These are phyloP conservation scores for Rhabdomys pumilio DNA, from an alignment of 2,797 vertebrate genomes.

Conservation along the genomic window DNA sequence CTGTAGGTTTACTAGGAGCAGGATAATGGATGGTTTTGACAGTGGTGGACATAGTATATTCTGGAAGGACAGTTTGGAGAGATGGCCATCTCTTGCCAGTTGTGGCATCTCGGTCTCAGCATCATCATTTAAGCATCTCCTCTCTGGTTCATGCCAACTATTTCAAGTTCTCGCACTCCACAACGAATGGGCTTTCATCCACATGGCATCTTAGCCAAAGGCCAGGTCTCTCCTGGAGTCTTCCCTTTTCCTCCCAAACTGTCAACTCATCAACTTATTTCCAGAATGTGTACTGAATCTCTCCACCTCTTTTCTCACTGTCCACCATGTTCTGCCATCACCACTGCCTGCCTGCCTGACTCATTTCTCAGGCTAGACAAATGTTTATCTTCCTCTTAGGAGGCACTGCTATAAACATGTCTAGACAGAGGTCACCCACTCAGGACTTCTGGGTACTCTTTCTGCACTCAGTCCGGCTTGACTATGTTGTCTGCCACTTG, in stretches of 20 bases:
- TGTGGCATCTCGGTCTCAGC: not conserved
- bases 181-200: not conserved
- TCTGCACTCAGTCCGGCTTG: not conserved
- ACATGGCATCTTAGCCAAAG: not conserved
- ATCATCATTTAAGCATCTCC: not conserved
- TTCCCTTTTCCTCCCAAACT: not conserved
- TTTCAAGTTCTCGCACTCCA: not conserved
- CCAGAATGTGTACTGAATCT: not conserved
- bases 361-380: not conserved
- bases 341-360: not conserved
- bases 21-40: not conserved
- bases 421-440: not conserved
- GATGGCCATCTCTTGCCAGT: not conserved
- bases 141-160: not conserved
- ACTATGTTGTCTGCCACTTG: not conserved
- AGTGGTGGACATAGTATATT: not conserved
- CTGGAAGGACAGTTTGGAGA: not conserved
- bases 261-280: not conserved
- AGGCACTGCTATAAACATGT: not conserved
- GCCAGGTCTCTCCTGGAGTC: not conserved
- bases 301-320: not conserved
- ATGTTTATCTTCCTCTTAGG: not conserved
- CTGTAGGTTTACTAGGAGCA: not conserved
- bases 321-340: not conserved
- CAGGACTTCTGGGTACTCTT: rapidly evolving